A percentile compares a stretch with the other conserved stretches of the same genome.
phyloP scores from a whole-genome alignment of 1,140 invertebrate genomes.

The Diprion similis region DNA sequence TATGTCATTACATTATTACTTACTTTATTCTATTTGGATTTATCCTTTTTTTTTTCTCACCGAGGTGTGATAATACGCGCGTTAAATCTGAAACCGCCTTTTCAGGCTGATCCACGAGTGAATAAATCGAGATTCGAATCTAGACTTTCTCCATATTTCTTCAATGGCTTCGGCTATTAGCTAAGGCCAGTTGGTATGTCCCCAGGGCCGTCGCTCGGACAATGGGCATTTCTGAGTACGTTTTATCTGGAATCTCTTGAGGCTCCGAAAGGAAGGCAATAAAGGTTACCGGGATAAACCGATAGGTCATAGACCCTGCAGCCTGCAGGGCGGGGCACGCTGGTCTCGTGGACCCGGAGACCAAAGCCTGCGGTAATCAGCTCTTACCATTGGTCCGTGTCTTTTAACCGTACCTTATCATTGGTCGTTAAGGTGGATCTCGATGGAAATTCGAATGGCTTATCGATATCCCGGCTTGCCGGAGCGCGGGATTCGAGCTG shows the following conservation, averaged over 20 bases:
- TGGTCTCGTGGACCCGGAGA: constrained; percentile 22
- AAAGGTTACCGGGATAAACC: constrained; percentile 22
- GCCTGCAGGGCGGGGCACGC: constrained; percentile 22
- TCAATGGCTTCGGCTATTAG: not conserved
- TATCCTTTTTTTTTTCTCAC: no score
- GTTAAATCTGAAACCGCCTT: not conserved
- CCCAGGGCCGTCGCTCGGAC: not conserved
- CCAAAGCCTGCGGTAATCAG: constrained; percentile 18
- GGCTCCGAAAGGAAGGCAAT: constrained; percentile 14
- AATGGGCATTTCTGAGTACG: constrained; percentile 5
- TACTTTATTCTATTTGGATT: no score
- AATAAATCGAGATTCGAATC: not conserved
- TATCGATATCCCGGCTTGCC: constrained; percentile 34
- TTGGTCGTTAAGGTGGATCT: constrained; percentile 23
- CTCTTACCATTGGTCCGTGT: constrained; percentile 30
- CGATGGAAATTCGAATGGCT: constrained; percentile 39
- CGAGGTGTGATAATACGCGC: no score
- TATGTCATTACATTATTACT: no score
- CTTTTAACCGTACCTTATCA: constrained; percentile 38
- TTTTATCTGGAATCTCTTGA: constrained; percentile 11
- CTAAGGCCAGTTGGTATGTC: not conserved
- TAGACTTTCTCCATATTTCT: constrained; percentile 6
- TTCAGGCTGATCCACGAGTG: not conserved
- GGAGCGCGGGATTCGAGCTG: not conserved
- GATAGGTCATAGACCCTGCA: constrained; percentile 2